These are phyloP conservation scores for Petroica traversi DNA, from an alignment of 2,113 vertebrate species.

Conservation along the genomic window DNA sequence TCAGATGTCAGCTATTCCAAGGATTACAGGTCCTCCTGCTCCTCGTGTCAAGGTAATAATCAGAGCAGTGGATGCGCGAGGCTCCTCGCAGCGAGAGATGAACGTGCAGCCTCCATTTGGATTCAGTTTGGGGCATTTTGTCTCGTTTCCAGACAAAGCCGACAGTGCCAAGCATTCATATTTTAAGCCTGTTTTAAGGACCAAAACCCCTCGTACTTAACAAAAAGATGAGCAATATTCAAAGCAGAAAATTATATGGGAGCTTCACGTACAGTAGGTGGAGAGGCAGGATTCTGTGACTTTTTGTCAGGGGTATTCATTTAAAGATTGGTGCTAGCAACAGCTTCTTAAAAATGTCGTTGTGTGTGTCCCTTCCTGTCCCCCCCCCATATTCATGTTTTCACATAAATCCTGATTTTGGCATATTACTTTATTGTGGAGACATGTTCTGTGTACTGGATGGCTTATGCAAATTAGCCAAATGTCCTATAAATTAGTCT, in stretches of 20 bases:
- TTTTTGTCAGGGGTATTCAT: background rate
- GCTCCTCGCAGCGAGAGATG: background rate
- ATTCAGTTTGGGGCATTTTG: constrained; percentile 46
- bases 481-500: constrained; percentile 57
- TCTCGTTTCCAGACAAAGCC: constrained; percentile 59
- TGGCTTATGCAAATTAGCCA: constrained; percentile 63
- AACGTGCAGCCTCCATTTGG: background rate
- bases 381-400: background rate
- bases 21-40: background rate
- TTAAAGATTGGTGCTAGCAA: background rate
- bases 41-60: constrained; percentile 35
- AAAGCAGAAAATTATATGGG: constrained; percentile 59
- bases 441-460: constrained; percentile 36
- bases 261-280: constrained; percentile 19
- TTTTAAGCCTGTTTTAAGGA: constrained; percentile 48
- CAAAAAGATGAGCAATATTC: constrained; percentile 48
- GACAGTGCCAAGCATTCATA: background rate
- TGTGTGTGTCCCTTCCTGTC: background rate
- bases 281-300: background rate
- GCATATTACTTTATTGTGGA: constrained; percentile 40
- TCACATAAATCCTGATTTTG: constrained; percentile 45
- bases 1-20: constrained; percentile 27
- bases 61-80: background rate
- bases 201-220: constrained; percentile 47
- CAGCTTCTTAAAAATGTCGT: background rate